Conservation (phyloP, 1,140 invertebrate species). For the Papilio glaucus region DNA sequence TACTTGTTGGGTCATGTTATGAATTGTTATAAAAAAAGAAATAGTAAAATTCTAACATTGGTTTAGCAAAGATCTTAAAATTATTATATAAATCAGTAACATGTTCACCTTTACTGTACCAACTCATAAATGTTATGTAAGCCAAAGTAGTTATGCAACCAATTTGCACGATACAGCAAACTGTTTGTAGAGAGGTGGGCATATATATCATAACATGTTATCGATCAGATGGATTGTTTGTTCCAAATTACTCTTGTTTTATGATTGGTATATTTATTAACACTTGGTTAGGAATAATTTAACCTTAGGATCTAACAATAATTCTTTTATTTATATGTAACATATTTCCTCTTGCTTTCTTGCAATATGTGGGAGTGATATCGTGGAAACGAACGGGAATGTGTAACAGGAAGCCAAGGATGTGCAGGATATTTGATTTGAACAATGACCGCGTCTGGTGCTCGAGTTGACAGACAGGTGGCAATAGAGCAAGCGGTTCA, state of each 20-base stretch:
- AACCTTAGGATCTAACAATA: not conserved
- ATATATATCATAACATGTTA: not conserved
- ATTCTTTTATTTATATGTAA: not conserved
- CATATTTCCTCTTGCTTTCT: too few species aligned
- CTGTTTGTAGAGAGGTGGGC: not conserved
- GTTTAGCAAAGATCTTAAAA: too few species aligned
- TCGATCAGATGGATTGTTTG: not conserved
- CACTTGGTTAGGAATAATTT: not conserved
- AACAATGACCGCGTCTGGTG: too few species aligned
- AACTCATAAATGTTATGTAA: constrained; percentile 21
- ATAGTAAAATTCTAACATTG: too few species aligned
- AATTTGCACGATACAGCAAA: constrained; percentile 16
- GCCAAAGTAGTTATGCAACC: constrained; percentile 1
- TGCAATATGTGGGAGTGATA: too few species aligned
- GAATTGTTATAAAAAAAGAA: not conserved
- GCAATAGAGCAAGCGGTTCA: too few species aligned
- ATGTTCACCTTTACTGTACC: not conserved
- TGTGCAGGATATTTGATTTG: too few species aligned
- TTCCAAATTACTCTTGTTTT: not conserved
- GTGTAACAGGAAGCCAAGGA: too few species aligned
- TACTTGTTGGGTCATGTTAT: not conserved
- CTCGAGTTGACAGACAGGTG: too few species aligned
- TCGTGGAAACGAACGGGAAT: too few species aligned
- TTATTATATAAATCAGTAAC: not conserved
- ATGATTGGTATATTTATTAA: constrained; percentile 2